Conservation (phyloP, 2,113 vertebrate species). For the Xerus inauris region DNA sequence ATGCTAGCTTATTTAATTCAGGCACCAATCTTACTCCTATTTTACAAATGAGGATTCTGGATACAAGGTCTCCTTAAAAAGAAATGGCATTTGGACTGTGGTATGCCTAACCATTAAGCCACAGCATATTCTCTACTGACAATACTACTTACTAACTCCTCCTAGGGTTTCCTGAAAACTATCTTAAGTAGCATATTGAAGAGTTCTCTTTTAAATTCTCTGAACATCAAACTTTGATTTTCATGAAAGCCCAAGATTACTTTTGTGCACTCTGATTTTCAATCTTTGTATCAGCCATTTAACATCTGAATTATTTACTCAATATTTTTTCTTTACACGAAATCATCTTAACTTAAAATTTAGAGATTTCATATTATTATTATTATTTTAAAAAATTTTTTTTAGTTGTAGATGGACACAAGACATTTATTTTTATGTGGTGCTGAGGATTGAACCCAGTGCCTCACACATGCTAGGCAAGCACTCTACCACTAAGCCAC, state of each 20-base stretch:
- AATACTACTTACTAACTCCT: not conserved
- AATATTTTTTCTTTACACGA: constrained; percentile 15
- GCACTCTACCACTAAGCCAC: too few relatives aligned
- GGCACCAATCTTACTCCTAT: not conserved
- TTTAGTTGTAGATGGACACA: too few relatives aligned
- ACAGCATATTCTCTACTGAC: not conserved
- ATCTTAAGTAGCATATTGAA: not conserved
- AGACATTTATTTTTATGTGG: too few relatives aligned
- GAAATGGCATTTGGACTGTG: not conserved
- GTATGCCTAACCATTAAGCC: not conserved
- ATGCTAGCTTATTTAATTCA: not conserved
- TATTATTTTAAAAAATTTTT: not conserved
- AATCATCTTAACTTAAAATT: not conserved
- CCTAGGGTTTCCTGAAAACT: not conserved
- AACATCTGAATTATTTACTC: not conserved
- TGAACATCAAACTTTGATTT: not conserved
- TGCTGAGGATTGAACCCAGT: too few relatives aligned
- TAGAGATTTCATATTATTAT: not conserved
- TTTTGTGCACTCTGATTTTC: not conserved
- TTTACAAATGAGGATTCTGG: not conserved
- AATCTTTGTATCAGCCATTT: not conserved
- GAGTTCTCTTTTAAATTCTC: not conserved
- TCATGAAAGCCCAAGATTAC: not conserved
- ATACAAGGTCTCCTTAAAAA: not conserved
- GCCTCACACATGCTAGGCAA: too few relatives aligned